A percentile compares a stretch with the other conserved stretches of the same genome.
These are phyloP conservation scores for Glaucopsyche alexis DNA, from an alignment of 2,888 invertebrate genomes.

Conservation along the genomic window DNA sequence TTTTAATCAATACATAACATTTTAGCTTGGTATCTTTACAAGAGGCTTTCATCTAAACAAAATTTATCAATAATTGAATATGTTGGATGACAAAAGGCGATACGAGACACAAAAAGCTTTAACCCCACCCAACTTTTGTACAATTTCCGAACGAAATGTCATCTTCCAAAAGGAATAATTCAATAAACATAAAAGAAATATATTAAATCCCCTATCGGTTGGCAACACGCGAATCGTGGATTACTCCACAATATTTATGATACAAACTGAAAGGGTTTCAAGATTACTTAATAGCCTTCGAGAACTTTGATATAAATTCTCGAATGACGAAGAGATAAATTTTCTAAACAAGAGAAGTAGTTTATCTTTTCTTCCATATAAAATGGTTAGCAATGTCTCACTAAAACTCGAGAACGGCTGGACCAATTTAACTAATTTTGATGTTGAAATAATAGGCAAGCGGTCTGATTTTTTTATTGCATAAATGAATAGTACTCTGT, in stretches of 20 bases:
- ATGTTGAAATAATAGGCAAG: too few relatives aligned
- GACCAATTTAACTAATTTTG: too few relatives aligned
- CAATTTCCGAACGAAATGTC: conserved; percentile 26
- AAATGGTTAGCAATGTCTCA: too few relatives aligned
- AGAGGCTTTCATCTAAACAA: background rate
- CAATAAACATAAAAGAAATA: conserved; percentile 59
- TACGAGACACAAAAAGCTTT: conserved; percentile 8
- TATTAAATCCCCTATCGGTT: conserved; percentile 67
- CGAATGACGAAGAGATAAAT: too few relatives aligned
- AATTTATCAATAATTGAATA: conserved; percentile 8
- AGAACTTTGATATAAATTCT: conserved; percentile 5
- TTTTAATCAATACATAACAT: background rate
- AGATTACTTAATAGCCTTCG: conserved; percentile 28
- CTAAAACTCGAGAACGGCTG: too few relatives aligned
- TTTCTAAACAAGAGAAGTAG: too few relatives aligned
- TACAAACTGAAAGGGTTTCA: conserved; percentile 51
- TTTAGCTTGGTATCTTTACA: background rate
- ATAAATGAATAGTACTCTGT: too few relatives aligned
- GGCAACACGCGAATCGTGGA: conserved; percentile 51
- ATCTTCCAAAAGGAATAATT: conserved; percentile 35
- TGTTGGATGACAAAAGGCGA: background rate
- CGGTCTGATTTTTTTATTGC: too few relatives aligned
- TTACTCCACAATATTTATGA: conserved; percentile 56
- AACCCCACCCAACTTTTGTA: conserved; percentile 16
- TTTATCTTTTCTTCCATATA: too few relatives aligned